A percentile compares a stretch with the other conserved stretches of the same genome.
Evolutionary conservation across 2,797 vertebrate genomes (phyloP).

Genomic region (Mormyrops attenuatus): DNA sequence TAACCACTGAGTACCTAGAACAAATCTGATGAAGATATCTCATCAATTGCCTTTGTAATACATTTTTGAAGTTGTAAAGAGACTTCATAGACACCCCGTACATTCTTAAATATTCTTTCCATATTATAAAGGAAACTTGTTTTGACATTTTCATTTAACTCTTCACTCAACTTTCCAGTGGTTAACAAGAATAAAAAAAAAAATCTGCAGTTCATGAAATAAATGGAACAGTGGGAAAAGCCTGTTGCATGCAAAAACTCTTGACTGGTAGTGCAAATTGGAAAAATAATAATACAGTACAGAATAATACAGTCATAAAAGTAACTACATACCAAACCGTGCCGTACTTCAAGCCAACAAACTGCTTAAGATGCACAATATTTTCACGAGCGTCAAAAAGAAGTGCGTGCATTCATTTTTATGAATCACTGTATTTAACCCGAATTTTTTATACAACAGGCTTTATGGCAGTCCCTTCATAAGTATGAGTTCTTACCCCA

Average conservation of each 20-base stretch:
- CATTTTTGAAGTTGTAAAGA: too few relatives aligned
- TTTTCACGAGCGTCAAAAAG: neutral
- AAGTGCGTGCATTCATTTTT: neutral
- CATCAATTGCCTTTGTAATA: too few relatives aligned
- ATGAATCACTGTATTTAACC: neutral
- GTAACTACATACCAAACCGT: too few relatives aligned
- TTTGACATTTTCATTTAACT: neutral
- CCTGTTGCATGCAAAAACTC: neutral
- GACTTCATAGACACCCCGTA: too few relatives aligned
- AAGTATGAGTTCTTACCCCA: neutral
- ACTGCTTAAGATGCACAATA: too few relatives aligned
- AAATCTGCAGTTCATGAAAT: neutral
- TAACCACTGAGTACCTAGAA: too few relatives aligned
- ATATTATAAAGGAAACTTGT: neutral
- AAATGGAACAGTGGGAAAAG: neutral
- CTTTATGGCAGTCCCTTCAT: neutral
- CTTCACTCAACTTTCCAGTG: neutral
- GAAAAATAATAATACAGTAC: too few relatives aligned
- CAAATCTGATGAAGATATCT: too few relatives aligned
- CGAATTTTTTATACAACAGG: neutral
- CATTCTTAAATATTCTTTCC: too few relatives aligned
- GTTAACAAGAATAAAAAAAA: neutral
- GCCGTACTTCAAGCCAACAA: too few relatives aligned
- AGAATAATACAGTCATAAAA: too few relatives aligned
- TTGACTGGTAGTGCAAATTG: neutral